Evolutionary conservation across 2,797 vertebrate species (phyloP), one percentile per base, ranked within the genome.

Genomic region (Trematomus bernacchii): DNA sequence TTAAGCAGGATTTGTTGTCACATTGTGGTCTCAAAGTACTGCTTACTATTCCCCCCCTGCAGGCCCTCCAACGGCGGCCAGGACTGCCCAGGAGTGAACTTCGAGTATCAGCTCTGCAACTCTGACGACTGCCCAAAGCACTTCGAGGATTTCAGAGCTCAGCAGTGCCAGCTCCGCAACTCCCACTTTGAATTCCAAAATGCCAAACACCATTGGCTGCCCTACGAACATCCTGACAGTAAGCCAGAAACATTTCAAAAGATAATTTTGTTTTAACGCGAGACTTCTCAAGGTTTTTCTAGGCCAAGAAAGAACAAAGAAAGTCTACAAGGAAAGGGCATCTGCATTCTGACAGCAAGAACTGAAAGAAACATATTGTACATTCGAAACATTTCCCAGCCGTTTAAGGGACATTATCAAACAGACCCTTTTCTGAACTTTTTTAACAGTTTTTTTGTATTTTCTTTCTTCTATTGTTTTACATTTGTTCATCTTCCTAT

Each of bases 91-190:
- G 97, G 98, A 2, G 94, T 99, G 43, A 99, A 97, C 89, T 99
- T 97, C 79, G 98, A 99, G 89, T 99, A 98, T 82, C 97, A 99
- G 82, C 95, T 99, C 30, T 99, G 98, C 92, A 97, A 96, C 78
- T 94, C 91, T 0, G 96, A 98, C 52, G 98, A 99, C 89, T 99
- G 98, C 87, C 96, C 96, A 0, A 97, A 96, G 77, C 97, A 97
- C 89, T 98, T 97, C 11, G 98, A 99, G 84, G 98, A 99, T 77
- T 99, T 99, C 92, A 90, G 98, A 73, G 97, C 97, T 0, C 98
- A 99, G 89, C 98, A 99, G 76, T 99, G 98, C 86, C 98, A 99
- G 82, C 96, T 97, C 6, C 96, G 96, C 55, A 99, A 99, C 86
- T 94, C 97, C 30, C 96, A 99, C 92, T 98, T 99, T 15, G 97